phyloP scores from a whole-genome alignment of 1,140 invertebrate species.

The Mycetomoellerius zeteki region DNA sequence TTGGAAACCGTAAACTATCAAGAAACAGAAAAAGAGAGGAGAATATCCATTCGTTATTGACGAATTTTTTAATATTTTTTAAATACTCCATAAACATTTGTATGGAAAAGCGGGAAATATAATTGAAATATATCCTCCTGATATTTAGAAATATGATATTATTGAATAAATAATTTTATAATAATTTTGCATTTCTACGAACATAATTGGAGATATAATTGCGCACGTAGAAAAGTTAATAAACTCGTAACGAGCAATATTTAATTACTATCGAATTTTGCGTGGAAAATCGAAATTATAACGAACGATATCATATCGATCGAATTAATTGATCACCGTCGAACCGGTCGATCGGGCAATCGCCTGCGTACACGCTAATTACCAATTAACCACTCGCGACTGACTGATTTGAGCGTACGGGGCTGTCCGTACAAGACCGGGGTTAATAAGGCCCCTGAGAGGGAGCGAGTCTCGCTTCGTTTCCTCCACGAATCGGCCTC shows the following conservation, averaged over 20 bases:
- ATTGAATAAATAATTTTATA: background rate
- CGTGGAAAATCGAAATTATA: background rate
- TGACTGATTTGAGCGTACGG: conserved; percentile 12
- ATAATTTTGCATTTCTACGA: background rate
- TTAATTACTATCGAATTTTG: conserved; percentile 4
- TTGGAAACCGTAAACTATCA: background rate
- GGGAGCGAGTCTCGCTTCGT: background rate
- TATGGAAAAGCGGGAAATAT: background rate
- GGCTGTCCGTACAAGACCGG: background rate
- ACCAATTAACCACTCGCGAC: conserved; percentile 40
- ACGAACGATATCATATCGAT: background rate
- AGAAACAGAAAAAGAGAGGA: background rate
- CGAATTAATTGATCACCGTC: conserved; percentile 56
- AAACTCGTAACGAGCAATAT: background rate
- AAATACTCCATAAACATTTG: background rate
- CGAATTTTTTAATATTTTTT: background rate
- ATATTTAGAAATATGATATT: background rate
- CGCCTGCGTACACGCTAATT: conserved; percentile 39
- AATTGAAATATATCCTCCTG: background rate
- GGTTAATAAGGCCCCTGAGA: conserved; percentile 46
- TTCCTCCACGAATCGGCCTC: background rate
- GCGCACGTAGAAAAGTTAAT: background rate
- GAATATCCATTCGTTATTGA: background rate
- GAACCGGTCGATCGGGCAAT: conserved; percentile 15
- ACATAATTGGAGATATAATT: background rate